Evolutionary conservation across 2,797 vertebrate species (phyloP), one percentile per base, ranked within the genome.

Genomic region (Spheniscus humboldti): DNA sequence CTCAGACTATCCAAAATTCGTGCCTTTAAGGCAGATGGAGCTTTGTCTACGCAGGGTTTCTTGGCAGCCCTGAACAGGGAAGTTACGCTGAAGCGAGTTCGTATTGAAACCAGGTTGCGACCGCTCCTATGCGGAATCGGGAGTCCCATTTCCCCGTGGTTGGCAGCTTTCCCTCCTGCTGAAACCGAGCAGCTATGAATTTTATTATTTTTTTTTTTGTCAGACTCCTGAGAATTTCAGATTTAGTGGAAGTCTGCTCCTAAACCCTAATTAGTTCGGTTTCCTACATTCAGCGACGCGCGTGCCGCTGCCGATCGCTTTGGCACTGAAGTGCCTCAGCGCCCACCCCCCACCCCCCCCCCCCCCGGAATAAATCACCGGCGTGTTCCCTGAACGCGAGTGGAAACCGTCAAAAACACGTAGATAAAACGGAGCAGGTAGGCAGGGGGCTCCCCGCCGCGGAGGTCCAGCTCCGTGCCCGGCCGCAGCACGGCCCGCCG

Each of bases 181-280:
- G 45, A 28, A 37, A 18, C 52, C 13, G 1, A 53, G 48, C 57
- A 31, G 19, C 76, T 3, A 1, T 3, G 18, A 22, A 6, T 45
- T 48, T 25, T 17, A 1, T 35, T 35, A 35, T 35, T 35, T 39
- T 39, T n/a, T 31, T 10, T n/a, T 74, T 13, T 6, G 11, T 33
- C 64, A 13, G 20, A 3, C 69, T 53, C 25, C 45, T 1, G 56
- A 35, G 75, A 30, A 3, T 27, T 6, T 35, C 66, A 7, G 45
- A 0, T 6, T 24, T 12, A 14, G 69, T 0, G 63, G 14, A n/a
- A 18, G 6, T 3, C n/a, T 13, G 72, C 43, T 74, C 37, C 20
- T 9, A 11, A 1, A 3, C 73, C 39, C 35, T 0, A 0, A 1
- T 0, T 7, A 10, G 9, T 9, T 10, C 2, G 1, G 13, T 23